Evolutionary conservation across 2,113 vertebrate genomes (phyloP).

Genomic region (Hyperoodon ampullatus): DNA sequence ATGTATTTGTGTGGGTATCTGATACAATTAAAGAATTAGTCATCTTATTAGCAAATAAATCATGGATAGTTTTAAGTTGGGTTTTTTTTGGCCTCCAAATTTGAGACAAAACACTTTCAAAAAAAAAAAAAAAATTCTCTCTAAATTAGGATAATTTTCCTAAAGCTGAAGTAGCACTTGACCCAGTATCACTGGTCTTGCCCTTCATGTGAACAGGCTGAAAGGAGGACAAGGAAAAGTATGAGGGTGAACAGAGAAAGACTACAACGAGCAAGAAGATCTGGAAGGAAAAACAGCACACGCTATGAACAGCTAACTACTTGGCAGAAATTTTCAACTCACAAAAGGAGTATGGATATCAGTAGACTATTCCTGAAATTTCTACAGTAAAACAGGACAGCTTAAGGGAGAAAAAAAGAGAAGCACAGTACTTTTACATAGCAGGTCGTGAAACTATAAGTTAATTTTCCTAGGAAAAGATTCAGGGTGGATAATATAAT

Average conservation of each 20-base stretch:
- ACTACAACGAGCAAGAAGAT: background rate
- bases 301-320: background rate
- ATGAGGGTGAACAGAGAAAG: background rate
- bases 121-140: background rate
- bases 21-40: background rate
- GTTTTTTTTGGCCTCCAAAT: background rate
- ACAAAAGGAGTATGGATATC: background rate
- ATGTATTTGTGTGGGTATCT: background rate
- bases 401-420: background rate
- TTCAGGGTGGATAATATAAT: background rate
- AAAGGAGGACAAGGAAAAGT: background rate
- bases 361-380: background rate
- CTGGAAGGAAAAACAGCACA: background rate
- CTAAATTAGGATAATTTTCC: background rate
- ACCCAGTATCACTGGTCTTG: background rate
- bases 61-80: background rate
- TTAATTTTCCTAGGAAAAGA: background rate
- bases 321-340: background rate
- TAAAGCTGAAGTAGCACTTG: background rate
- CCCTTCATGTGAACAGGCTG: background rate
- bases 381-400: background rate
- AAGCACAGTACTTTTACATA: background rate
- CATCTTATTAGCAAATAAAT: conserved; percentile 44
- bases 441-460: background rate
- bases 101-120: conserved; percentile 19